Evolutionary conservation across 2,797 vertebrate genomes (phyloP).

Genomic region (Leptodactylus fallax): DNA sequence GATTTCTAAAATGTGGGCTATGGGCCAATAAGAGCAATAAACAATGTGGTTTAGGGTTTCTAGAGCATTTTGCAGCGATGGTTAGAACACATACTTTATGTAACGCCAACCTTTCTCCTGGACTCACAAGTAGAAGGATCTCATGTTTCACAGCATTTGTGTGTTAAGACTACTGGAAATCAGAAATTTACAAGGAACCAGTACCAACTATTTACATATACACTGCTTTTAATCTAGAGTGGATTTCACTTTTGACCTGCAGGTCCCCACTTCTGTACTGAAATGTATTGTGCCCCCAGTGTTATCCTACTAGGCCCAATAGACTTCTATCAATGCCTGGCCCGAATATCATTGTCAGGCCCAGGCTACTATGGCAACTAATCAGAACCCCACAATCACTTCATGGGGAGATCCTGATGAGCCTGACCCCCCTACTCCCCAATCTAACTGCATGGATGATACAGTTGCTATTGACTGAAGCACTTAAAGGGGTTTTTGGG

Average conservation of each 20-base stretch:
- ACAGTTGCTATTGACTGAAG: no score
- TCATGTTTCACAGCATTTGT: constrained; percentile 57
- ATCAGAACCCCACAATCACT: no score
- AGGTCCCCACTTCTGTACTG: background rate
- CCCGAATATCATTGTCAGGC: no score
- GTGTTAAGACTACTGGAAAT: constrained; percentile 3
- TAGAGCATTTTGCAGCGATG: constrained; percentile 50
- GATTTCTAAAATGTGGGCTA: constrained; percentile 50
- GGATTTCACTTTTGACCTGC: background rate
- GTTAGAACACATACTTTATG: constrained; percentile 48
- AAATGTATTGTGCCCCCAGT: background rate
- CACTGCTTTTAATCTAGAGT: background rate
- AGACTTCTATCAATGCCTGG: no score
- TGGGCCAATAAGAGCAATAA: constrained; percentile 69
- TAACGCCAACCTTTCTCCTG: constrained; percentile 69
- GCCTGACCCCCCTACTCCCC: no score
- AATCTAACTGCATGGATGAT: no score
- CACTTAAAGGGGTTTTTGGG: no score
- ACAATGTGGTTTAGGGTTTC: constrained; percentile 67
- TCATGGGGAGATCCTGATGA: no score
- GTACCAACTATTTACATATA: background rate
- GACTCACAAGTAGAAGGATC: constrained; percentile 68
- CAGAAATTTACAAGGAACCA: background rate
- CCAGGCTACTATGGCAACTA: no score
- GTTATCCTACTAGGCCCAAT: no score